Percentiles rank a stretch among this genome's conserved stretches.
phyloP scores from a whole-genome alignment of 2,797 vertebrate genomes.

The Acanthis flammea region DNA sequence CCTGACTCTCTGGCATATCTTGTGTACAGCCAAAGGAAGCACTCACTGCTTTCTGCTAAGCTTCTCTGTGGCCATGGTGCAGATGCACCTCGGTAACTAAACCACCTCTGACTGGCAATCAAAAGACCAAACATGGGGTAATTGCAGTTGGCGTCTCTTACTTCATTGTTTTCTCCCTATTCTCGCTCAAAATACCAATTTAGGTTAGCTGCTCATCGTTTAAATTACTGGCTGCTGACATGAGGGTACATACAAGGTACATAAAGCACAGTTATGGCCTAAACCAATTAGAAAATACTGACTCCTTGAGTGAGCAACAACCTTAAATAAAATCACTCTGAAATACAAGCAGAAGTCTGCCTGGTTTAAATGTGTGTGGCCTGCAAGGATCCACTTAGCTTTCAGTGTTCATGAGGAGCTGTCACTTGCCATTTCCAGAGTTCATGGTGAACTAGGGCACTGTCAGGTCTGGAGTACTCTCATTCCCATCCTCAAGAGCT shows the following conservation, averaged over 20 bases:
- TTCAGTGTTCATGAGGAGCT: not conserved
- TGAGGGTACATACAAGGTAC: not conserved
- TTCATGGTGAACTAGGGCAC: not conserved
- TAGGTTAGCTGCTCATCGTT: not conserved
- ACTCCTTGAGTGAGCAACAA: not conserved
- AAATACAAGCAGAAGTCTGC: not conserved
- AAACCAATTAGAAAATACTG: not conserved
- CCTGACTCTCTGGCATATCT: not conserved
- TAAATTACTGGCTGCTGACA: not conserved
- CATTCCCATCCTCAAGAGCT: not conserved
- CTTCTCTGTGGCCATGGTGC: not conserved
- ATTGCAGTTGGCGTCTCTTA: not conserved
- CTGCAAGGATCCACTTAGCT: not conserved
- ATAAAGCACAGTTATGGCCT: not conserved
- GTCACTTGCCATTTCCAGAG: not conserved
- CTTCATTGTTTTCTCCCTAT: not conserved
- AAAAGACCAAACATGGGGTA: not conserved
- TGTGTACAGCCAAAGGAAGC: not conserved
- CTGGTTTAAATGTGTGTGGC: not conserved
- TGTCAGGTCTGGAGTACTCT: not conserved
- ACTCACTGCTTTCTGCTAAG: not conserved
- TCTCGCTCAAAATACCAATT: not conserved
- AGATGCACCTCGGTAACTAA: not conserved
- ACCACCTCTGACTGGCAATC: not conserved
- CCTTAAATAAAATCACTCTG: not conserved